A percentile compares a stretch with the other conserved stretches of the same genome.
Evolutionary conservation across 2,113 vertebrate genomes (phyloP).

Genomic region (Lipophrys pholis): DNA sequence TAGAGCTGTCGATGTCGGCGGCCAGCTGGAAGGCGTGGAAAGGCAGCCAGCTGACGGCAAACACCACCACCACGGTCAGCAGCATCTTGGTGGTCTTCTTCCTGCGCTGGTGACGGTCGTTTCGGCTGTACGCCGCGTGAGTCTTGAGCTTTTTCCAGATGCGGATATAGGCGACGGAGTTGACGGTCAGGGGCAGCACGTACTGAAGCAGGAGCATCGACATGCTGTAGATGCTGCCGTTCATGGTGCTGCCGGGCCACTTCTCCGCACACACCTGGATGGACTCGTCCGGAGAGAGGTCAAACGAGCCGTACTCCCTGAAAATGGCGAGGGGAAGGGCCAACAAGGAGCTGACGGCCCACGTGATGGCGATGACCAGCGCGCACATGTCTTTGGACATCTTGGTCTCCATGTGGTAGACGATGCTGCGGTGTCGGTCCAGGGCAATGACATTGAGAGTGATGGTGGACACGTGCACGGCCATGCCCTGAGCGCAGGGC

Average conservation of each 20-base stretch:
- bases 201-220: slow-evolving; percentile 92
- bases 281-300: slow-evolving; percentile 85
- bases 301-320: slow-evolving; percentile 89
- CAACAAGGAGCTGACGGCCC: slow-evolving; percentile 89
- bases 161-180: slow-evolving; percentile 88
- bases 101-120: slow-evolving; percentile 86
- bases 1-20: slow-evolving; percentile 89
- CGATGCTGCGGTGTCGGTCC: slow-evolving; percentile 92
- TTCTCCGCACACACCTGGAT: slow-evolving; percentile 91
- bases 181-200: slow-evolving; percentile 88
- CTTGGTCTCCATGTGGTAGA: slow-evolving; percentile 92
- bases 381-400: slow-evolving; percentile 91
- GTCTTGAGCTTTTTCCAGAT: slow-evolving; percentile 94
- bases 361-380: slow-evolving; percentile 89
- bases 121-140: slow-evolving; percentile 82
- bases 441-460: slow-evolving; percentile 94
- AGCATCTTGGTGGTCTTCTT: slow-evolving; percentile 96
- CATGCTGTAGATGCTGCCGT: slow-evolving; percentile 90
- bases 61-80: slow-evolving; percentile 92
- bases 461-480: slow-evolving; percentile 94
- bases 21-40: slow-evolving; percentile 94
- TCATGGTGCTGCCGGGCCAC: slow-evolving; percentile 89
- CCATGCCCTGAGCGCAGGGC: slow-evolving; percentile 92
- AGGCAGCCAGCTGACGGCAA: slow-evolving; percentile 93
- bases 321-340: slow-evolving; percentile 95